These are phyloP conservation scores for Lithophane socia DNA, from an alignment of 2,888 invertebrate genomes.

Conservation along the genomic window DNA sequence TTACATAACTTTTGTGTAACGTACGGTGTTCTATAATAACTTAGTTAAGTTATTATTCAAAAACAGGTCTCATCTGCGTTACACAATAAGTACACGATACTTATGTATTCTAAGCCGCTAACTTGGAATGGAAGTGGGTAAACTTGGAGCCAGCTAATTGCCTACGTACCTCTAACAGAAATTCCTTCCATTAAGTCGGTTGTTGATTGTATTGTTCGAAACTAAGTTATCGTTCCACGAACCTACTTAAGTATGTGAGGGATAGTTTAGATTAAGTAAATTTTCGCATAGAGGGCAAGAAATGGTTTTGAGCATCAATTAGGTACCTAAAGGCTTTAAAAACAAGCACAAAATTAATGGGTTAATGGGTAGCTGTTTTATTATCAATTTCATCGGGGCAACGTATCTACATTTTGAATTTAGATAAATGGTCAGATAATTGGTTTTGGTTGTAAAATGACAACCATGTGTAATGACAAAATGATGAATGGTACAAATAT, in stretches of 20 bases:
- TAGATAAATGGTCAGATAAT: neutral
- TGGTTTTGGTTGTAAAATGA: neutral
- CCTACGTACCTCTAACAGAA: conserved; percentile 60
- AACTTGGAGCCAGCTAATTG: conserved; percentile 67
- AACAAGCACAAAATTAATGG: neutral
- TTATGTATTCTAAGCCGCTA: conserved; percentile 57
- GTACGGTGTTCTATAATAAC: conserved; percentile 31
- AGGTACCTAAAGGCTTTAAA: neutral
- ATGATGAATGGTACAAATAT: neutral
- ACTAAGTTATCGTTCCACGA: conserved; percentile 57
- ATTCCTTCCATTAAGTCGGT: conserved; percentile 64
- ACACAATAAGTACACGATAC: conserved; percentile 57
- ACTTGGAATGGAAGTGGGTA: conserved; percentile 60
- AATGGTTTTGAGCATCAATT: conserved; percentile 4
- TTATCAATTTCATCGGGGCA: neutral
- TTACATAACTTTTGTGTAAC: conserved; percentile 36
- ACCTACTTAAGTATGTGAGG: conserved; percentile 38
- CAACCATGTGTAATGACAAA: neutral
- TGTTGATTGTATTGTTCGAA: conserved; percentile 67
- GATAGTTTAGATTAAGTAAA: conserved; percentile 39
- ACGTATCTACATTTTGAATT: neutral
- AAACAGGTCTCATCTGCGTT: conserved; percentile 60
- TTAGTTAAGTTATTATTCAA: conserved; percentile 50
- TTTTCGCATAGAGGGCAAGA: conserved; percentile 19
- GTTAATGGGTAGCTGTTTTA: neutral